phyloP scores from a whole-genome alignment of 2,113 vertebrate species.

The Nycticryphes semicollaris region DNA sequence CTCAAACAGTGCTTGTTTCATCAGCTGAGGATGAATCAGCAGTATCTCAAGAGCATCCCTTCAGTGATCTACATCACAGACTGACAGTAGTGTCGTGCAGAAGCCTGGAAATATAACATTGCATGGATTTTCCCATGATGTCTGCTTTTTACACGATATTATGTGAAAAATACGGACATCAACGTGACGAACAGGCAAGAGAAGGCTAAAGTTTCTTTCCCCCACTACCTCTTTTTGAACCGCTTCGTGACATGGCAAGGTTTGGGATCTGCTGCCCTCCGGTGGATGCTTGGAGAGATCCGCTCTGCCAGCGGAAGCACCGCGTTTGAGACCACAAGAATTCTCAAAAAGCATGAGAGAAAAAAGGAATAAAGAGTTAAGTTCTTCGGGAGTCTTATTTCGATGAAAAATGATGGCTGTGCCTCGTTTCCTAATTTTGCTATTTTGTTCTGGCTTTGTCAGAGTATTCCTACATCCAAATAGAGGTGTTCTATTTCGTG shows the following conservation, averaged over 20 bases:
- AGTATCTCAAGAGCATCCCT: not conserved
- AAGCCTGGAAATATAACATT: not conserved
- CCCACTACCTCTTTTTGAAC: not conserved
- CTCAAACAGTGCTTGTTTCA: not conserved
- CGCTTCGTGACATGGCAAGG: fast-evolving
- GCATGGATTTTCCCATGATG: not conserved
- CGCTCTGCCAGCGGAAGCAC: not conserved
- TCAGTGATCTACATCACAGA: not conserved
- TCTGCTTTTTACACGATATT: not conserved
- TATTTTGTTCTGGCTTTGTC: not conserved
- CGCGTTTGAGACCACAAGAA: fast-evolving
- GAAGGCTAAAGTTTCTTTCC: not conserved
- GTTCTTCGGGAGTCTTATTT: not conserved
- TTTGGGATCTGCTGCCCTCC: slow-evolving; percentile 45
- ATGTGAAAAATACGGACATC: not conserved
- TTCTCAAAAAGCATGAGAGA: not conserved
- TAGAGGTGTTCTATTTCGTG: not conserved
- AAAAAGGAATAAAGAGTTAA: not conserved
- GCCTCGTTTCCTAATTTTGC: not conserved
- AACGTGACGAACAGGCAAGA: not conserved
- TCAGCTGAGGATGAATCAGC: not conserved
- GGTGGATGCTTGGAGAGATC: not conserved
- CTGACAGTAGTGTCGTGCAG: not conserved
- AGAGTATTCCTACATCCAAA: not conserved
- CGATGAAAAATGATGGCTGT: not conserved